Conservation (phyloP, 2,797 vertebrate species). For the Brachyrhaphis roseni region DNA sequence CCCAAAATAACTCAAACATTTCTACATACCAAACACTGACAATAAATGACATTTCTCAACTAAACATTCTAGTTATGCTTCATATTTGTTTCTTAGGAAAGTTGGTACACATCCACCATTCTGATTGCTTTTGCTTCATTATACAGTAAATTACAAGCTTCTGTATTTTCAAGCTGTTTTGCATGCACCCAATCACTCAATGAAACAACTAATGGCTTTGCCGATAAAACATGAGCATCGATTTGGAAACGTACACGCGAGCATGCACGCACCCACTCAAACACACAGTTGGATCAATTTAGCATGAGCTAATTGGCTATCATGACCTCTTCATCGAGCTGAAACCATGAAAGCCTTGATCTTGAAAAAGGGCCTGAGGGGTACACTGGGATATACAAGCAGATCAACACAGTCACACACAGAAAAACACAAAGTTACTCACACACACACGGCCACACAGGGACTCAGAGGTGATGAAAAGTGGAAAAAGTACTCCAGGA, state of each 20-base stretch:
- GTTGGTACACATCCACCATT: neutral
- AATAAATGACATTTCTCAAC: neutral
- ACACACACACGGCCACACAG: neutral
- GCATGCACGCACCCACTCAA: conserved; percentile 15
- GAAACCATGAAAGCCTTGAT: conserved; percentile 64
- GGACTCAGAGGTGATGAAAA: conserved; percentile 3
- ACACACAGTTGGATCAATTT: conserved; percentile 64
- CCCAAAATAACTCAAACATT: neutral
- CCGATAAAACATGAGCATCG: conserved; percentile 68
- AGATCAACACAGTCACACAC: conserved; percentile 22
- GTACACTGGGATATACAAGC: conserved; percentile 47
- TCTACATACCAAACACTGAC: neutral
- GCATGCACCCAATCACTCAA: conserved; percentile 37
- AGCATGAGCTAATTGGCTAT: conserved; percentile 71
- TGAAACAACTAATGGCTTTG: conserved; percentile 64
- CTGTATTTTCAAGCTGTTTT: conserved; percentile 24
- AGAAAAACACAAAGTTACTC: conserved; percentile 7
- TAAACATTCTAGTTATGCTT: neutral
- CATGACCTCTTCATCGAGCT: conserved; percentile 66
- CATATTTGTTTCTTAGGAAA: neutral
- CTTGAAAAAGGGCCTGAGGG: conserved; percentile 58
- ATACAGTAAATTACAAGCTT: conserved; percentile 34
- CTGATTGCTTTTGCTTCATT: conserved; percentile 29
- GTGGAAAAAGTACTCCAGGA: conserved; percentile 6
- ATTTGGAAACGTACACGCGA: conserved; percentile 39